Conservation (phyloP, 2,797 vertebrate species). For the Esox lucius region DNA sequence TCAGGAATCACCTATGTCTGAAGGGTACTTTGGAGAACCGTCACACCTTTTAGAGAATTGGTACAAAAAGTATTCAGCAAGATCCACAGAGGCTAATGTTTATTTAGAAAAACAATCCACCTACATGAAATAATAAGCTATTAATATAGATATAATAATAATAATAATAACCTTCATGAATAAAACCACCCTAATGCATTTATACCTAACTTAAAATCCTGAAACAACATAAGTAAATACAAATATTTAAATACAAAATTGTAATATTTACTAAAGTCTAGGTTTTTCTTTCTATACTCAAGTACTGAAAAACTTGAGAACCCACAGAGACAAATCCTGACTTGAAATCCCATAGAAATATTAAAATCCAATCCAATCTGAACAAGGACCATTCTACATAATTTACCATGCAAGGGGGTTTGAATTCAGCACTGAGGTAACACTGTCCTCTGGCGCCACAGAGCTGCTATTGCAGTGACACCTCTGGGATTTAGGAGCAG, state of each 20-base stretch:
- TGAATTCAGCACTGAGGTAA: slow-evolving; percentile 13
- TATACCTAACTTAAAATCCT: background rate
- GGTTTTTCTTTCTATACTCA: background rate
- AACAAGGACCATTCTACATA: background rate
- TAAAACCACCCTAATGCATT: background rate
- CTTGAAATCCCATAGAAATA: background rate
- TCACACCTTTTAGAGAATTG: background rate
- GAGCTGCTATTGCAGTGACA: background rate
- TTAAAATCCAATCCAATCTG: background rate
- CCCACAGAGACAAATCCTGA: background rate
- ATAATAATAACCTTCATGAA: background rate
- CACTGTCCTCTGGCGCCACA: slow-evolving; percentile 35
- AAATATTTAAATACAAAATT: background rate
- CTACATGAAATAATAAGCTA: background rate
- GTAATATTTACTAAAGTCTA: background rate
- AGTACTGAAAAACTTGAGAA: background rate
- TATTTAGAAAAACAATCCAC: background rate
- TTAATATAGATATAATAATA: too few species aligned
- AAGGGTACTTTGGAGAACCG: background rate
- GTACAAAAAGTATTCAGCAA: too few species aligned
- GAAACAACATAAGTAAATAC: background rate
- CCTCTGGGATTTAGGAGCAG: background rate
- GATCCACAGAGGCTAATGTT: background rate
- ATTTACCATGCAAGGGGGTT: background rate
- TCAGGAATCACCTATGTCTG: background rate